A percentile compares a stretch with the other conserved stretches of the same genome.
Evolutionary conservation across 2,113 vertebrate species (phyloP).

Genomic region (Chauna torquata): DNA sequence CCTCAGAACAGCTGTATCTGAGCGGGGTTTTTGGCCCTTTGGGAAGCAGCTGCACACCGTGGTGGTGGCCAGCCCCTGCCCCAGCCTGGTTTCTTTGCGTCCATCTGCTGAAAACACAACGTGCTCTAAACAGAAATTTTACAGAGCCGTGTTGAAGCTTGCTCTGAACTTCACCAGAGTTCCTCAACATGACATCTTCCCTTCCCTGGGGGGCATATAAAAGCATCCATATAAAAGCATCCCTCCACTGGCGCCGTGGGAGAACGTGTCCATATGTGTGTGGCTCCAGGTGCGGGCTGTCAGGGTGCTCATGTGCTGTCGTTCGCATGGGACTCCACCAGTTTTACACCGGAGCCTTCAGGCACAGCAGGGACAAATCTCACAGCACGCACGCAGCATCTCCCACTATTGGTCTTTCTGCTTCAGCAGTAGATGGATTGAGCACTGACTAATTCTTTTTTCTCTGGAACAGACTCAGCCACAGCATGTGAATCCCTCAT

Average conservation of each 20-base stretch:
- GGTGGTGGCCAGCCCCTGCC: fast-evolving
- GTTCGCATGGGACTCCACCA: fast-evolving
- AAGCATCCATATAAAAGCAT: background rate
- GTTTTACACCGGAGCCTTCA: background rate
- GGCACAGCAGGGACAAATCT: background rate
- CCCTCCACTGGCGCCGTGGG: fast-evolving
- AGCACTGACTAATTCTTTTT: background rate
- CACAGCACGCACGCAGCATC: background rate
- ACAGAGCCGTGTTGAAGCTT: fast-evolving
- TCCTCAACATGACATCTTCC: background rate
- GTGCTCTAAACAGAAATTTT: background rate
- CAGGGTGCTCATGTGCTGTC: background rate
- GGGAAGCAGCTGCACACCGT: background rate
- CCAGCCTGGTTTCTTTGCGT: background rate
- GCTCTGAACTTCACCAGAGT: background rate
- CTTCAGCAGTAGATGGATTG: background rate
- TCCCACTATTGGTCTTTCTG: background rate
- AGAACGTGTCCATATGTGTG: fast-evolving
- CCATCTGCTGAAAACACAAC: background rate
- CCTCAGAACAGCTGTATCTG: background rate
- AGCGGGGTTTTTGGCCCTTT: background rate
- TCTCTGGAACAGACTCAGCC: background rate
- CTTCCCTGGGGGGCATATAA: background rate
- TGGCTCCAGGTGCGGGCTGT: fast-evolving
- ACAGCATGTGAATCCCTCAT: background rate